Evolutionary conservation across 1,140 invertebrate species (phyloP), one percentile per base, ranked within the genome.

Genomic region (Ceratina calcarata): DNA sequence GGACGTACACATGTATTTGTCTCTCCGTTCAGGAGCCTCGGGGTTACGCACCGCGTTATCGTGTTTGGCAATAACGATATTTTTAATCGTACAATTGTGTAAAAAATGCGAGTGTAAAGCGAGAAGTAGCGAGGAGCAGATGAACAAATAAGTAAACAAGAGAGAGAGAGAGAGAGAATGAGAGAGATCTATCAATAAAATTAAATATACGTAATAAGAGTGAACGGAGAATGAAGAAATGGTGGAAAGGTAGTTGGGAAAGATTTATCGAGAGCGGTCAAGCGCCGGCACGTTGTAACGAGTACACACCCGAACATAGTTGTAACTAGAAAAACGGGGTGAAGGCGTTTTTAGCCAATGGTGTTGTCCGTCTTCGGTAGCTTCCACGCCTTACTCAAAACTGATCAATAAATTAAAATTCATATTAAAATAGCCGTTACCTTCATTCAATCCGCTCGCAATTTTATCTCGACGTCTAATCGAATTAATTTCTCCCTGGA

Each of bases 281-380:
- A 37, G 37, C 61, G 69, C 64, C 73, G 61, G 24, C 73, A 69
- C 22, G 73, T 77, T 70, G 74, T 78, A 70, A 69, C 74, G 67
- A 71, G 60, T 74, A 82, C 72, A 75, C 24, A 55, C 57, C 73
- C 37, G 37, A 45, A 45, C 37, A 75, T 74, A 74, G 81, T 75
- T 85, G 80, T 85, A 86, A 85, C 68, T 83, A 85, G 74, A 51
- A 70, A 57, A 70, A 68, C 16, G 51, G 74, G 4, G 22, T 83
- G 74, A 82, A 82, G 69, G 83, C 72, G 65, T 85, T 85, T 55
- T 85, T 83, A 86, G 76, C 80, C 81, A 73, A 85, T 83, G 77
- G 73, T 86, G 83, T 85, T 86, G 83, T 78, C 75, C 83, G 79
- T 86, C 81, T 86, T 86, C 80, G 77, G 66, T 86, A 86, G 80